Conservation (phyloP, 2,888 invertebrate species). For the Helobdella robusta region DNA sequence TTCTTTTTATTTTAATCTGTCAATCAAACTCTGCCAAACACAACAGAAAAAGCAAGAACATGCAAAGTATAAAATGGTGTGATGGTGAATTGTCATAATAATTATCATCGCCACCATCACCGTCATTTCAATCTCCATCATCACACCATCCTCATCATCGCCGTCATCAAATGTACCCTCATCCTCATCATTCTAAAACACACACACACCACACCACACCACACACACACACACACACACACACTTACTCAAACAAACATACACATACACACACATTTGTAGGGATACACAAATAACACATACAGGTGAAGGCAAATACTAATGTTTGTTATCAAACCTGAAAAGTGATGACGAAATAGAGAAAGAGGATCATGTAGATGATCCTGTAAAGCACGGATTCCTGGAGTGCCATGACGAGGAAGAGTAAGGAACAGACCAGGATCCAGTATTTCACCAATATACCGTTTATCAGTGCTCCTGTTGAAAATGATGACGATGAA, state of each 20-base stretch:
- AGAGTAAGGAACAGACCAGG: slow-evolving; percentile 80
- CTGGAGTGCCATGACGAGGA: slow-evolving; percentile 78
- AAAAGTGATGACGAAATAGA: slow-evolving; percentile 81
- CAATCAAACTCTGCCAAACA: too few species aligned
- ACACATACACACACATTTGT: too few species aligned
- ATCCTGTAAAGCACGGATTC: slow-evolving; percentile 81
- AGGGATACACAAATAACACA: too few species aligned
- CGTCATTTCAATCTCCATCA: not conserved
- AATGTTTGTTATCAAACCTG: slow-evolving; percentile 58
- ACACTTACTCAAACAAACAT: too few species aligned
- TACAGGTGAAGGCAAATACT: not conserved
- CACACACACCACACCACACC: too few species aligned
- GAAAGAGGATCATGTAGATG: slow-evolving; percentile 89
- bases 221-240: too few species aligned
- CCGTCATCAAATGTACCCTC: not conserved
- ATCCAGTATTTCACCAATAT: slow-evolving; percentile 88
- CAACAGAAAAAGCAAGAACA: too few species aligned
- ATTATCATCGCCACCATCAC: not conserved
- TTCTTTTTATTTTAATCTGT: too few species aligned
- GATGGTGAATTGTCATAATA: too few species aligned
- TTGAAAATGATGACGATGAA: slow-evolving; percentile 9
- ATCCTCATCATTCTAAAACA: not conserved
- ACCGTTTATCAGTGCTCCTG: slow-evolving; percentile 48
- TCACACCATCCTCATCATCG: not conserved
- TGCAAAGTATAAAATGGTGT: too few species aligned